Percentiles rank a stretch among this genome's conserved stretches.
phyloP scores from a whole-genome alignment of 2,797 vertebrate genomes.

The Champsocephalus esox region DNA sequence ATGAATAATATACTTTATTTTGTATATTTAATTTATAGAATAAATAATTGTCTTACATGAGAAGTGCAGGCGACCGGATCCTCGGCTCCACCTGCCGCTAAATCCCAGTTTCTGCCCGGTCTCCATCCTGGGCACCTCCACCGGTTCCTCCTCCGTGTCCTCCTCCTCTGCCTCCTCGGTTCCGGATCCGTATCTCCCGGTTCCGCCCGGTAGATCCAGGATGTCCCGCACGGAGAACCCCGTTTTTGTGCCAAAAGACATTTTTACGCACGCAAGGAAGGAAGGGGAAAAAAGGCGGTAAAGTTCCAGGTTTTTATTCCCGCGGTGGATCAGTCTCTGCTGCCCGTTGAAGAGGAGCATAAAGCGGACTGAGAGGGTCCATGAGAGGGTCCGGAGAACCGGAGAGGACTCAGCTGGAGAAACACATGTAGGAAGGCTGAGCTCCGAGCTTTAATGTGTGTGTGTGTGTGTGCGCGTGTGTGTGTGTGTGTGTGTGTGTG shows the following conservation, averaged over 20 bases:
- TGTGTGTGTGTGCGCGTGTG: conserved; percentile 13
- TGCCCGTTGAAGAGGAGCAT: conserved; percentile 27
- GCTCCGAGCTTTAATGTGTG: conserved; percentile 20
- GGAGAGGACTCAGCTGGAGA: conserved; percentile 83
- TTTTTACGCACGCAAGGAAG: conserved; percentile 59
- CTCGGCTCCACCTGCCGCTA: conserved; percentile 86
- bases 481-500: not conserved
- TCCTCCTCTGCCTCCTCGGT: conserved; percentile 86
- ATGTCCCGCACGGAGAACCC: conserved; percentile 96
- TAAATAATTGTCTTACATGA: conserved; percentile 83
- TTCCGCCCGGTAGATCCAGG: conserved; percentile 90
- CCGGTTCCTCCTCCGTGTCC: conserved; percentile 83
- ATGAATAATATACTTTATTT: too few relatives aligned
- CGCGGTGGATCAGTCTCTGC: not conserved
- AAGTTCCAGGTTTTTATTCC: conserved; percentile 6
- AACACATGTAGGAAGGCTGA: conserved; percentile 49
- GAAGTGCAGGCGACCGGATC: conserved; percentile 86
- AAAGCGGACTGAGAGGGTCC: conserved; percentile 27
- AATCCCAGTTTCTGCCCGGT: conserved; percentile 80
- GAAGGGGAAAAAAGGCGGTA: not conserved
- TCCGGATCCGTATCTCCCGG: conserved; percentile 79
- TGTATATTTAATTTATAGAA: not conserved
- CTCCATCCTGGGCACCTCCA: conserved; percentile 77
- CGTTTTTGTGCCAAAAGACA: conserved; percentile 90
- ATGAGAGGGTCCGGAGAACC: conserved; percentile 45